phyloP scores from a whole-genome alignment of 2,888 invertebrate species.

The Hypomecis punctinalis region DNA sequence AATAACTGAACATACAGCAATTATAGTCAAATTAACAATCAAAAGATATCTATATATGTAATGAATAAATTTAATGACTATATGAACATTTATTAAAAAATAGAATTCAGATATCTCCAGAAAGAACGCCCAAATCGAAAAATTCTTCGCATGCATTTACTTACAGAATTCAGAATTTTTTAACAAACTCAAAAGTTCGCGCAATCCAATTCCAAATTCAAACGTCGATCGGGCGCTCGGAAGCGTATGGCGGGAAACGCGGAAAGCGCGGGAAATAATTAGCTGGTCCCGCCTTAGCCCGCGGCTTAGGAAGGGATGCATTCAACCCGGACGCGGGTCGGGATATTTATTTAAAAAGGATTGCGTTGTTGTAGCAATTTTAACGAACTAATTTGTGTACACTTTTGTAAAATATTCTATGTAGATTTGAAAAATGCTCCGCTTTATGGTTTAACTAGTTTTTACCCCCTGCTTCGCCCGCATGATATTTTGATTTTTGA shows the following conservation, averaged over 20 bases:
- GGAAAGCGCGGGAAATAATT: constrained; percentile 81
- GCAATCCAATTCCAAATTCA: constrained; percentile 49
- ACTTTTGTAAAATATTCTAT: too few relatives aligned
- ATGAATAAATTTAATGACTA: too few relatives aligned
- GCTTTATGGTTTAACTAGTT: too few relatives aligned
- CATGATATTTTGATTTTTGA: too few relatives aligned
- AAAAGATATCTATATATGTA: too few relatives aligned
- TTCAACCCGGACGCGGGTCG: constrained; percentile 57
- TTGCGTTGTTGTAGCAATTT: constrained; percentile 37
- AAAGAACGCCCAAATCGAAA: neutral
- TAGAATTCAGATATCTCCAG: too few relatives aligned
- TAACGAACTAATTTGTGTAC: constrained; percentile 7
- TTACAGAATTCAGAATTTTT: neutral
- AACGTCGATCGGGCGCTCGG: constrained; percentile 58
- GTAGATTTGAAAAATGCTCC: too few relatives aligned
- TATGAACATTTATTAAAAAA: too few relatives aligned
- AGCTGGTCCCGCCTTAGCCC: constrained; percentile 68
- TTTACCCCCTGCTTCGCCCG: too few relatives aligned
- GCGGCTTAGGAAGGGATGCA: constrained; percentile 63
- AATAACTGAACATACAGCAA: too few relatives aligned
- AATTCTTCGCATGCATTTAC: too few relatives aligned
- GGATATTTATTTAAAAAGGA: constrained; percentile 46
- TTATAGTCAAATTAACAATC: too few relatives aligned
- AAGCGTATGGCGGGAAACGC: constrained; percentile 53
- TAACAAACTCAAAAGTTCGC: constrained; percentile 12